Percentiles rank a stretch among this genome's conserved stretches.
These are phyloP conservation scores for Syrmaticus mikado DNA, from an alignment of 2,113 vertebrate genomes.

Conservation along the genomic window DNA sequence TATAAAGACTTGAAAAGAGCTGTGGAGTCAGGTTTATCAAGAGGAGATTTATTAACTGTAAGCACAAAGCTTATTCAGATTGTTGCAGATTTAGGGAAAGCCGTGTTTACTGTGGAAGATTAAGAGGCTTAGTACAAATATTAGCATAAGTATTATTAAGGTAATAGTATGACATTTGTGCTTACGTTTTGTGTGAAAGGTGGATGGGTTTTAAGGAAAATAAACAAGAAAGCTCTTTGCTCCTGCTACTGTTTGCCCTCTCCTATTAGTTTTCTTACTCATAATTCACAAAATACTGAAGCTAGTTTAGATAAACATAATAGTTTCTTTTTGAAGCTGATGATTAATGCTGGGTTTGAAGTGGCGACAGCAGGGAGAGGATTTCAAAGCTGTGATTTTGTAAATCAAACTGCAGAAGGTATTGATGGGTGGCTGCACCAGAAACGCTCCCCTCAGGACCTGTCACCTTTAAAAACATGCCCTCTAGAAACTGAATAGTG, in stretches of 20 bases:
- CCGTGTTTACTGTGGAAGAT: neutral
- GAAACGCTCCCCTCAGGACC: neutral
- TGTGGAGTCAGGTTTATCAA: neutral
- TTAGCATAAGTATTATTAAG: neutral
- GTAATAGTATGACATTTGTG: neutral
- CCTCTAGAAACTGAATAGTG: neutral
- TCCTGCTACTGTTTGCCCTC: neutral
- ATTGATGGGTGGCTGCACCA: neutral
- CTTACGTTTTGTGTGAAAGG: neutral
- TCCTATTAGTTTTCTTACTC: neutral
- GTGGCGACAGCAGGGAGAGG: neutral
- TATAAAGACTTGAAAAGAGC: neutral
- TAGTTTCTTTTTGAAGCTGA: neutral
- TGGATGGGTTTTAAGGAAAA: neutral
- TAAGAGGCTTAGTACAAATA: constrained; percentile 1
- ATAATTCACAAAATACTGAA: constrained; percentile 1
- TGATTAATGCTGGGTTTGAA: neutral
- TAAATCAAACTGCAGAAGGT: neutral
- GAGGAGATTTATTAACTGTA: neutral
- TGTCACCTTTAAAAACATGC: neutral
- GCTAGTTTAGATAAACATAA: neutral
- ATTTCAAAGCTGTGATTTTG: neutral
- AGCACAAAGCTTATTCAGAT: neutral
- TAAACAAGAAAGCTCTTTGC: neutral
- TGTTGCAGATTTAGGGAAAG: constrained; percentile 7